Conservation (phyloP, 2,888 invertebrate species). For the Scotopteryx bipunctaria region DNA sequence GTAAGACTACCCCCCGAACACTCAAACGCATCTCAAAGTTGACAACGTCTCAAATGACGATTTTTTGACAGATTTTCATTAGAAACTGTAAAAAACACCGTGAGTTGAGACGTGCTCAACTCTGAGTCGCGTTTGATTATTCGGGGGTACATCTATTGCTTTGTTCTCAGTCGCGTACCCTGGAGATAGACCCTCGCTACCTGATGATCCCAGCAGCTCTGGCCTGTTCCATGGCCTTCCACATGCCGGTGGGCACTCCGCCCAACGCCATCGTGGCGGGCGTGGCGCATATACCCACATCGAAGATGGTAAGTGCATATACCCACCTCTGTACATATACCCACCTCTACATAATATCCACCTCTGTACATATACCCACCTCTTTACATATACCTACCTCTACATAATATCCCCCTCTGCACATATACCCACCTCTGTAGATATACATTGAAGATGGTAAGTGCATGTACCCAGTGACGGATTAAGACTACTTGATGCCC, state of each 20-base stretch:
- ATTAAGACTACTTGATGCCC: too few relatives aligned
- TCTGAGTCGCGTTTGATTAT: not conserved
- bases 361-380: too few relatives aligned
- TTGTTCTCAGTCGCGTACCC: slow-evolving; percentile 84
- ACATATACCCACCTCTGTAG: slow-evolving; percentile 83
- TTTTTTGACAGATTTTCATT: too few relatives aligned
- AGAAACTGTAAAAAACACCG: too few relatives aligned
- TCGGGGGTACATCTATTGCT: not conserved
- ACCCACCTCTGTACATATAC: too few relatives aligned
- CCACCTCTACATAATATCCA: too few relatives aligned
- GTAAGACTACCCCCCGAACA: too few relatives aligned
- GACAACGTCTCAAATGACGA: too few relatives aligned
- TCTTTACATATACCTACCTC: too few relatives aligned
- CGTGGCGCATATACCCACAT: slow-evolving; percentile 90
- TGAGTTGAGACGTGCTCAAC: too few relatives aligned
- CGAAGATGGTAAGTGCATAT: slow-evolving; percentile 86
- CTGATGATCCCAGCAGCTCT: slow-evolving; percentile 95
- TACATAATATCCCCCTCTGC: too few relatives aligned
- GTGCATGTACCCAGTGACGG: slow-evolving; percentile 31
- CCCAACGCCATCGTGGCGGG: slow-evolving; percentile 97
- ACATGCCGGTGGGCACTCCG: slow-evolving; percentile 97
- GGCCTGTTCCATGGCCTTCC: slow-evolving; percentile 96
- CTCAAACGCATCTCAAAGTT: too few relatives aligned
- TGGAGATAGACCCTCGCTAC: slow-evolving; percentile 92
- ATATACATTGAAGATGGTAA: slow-evolving; percentile 87